These are phyloP conservation scores for Hymenochirus boettgeri DNA, from an alignment of 2,113 vertebrate genomes.

Conservation along the genomic window DNA sequence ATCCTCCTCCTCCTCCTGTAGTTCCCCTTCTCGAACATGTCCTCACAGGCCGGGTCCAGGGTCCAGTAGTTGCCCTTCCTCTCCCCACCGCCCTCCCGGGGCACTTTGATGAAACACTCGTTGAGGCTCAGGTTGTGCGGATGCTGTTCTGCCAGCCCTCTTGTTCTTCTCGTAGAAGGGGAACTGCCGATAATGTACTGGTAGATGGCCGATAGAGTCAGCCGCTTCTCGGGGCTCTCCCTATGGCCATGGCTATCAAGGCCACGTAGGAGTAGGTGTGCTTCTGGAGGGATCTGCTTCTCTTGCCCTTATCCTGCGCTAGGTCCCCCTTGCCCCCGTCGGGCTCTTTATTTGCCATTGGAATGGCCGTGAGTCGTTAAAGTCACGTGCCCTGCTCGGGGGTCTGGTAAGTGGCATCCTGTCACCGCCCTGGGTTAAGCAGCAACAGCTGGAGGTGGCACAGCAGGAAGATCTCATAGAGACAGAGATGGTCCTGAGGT, in stretches of 20 bases:
- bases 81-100: constrained; percentile 93
- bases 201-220: constrained; percentile 95
- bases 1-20: constrained; percentile 90
- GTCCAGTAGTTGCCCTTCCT: constrained; percentile 98
- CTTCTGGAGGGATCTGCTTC: constrained; percentile 91
- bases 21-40: constrained; percentile 99
- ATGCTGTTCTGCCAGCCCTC: constrained; percentile 98
- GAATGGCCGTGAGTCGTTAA: constrained; percentile 70
- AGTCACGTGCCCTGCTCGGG: constrained; percentile 73
- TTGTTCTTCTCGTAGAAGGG: constrained; percentile 98
- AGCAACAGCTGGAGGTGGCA: constrained; percentile 6
- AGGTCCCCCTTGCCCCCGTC: constrained; percentile 72
- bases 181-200: constrained; percentile 95
- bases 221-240: constrained; percentile 91
- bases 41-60: constrained; percentile 95
- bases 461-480: constrained; percentile 16
- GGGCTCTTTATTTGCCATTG: constrained; percentile 60
- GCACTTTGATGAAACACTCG: constrained; percentile 97
- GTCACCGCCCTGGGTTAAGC: constrained; percentile 20
- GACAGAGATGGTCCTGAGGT: constrained; percentile 14
- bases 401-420: constrained; percentile 83
- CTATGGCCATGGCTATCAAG: constrained; percentile 98
- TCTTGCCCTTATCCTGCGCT: constrained; percentile 71
- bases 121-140: constrained; percentile 97
- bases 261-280: constrained; percentile 97